Base-by-base conservation (phyloP, 2,797 vertebrate genomes). In the Pangasius krempfi region DNA sequence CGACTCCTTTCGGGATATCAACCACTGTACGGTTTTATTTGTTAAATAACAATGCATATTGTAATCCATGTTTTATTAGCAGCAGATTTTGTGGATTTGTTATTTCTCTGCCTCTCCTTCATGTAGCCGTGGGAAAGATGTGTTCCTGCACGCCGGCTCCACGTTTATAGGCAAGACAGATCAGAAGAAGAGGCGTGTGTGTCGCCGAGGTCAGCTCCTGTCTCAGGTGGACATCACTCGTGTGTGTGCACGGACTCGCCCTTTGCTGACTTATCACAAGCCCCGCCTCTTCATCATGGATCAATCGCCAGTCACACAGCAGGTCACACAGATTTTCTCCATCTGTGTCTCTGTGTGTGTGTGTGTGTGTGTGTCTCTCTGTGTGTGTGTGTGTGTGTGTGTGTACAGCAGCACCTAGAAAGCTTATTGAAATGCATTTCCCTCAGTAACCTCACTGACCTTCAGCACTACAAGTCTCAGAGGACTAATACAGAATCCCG, bases 211-310 rank as follows among this genome's bases (percentile, higher is more conserved):
- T 86, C 81, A 94, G 87, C 94, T 92, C 84, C 93, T 95, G 91
- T 91, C 94, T 73, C 94, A 95, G 68, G 66, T 94, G 75, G 93
- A 95, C 78, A 66, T 86, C 22, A 94, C 94, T 18, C 96, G 94
- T 37, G 95, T 96, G 50, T 97, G 97, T 86, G 98, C 98, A 78
- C 96, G 98, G 60, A 97, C 97, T 5, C 96, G 97, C 88, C 97
- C 98, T 0, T 95, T 98, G 88, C 94, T 96, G 54, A 94, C 95
- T 72, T 97, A 97, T 94, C 95, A 97, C 94, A 99, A 97, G 92
- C 96, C 96, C 89, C 97, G 94, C 88, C 95, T 98, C 88, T 99
- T 98, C 93, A 91, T 93, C 93, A 90, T 97, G 93, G 47, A 73
- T 54, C 85, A 75, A 75, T 95, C 93, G 89, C 92, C 87, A 89